Conservation (phyloP, 2,113 vertebrate species). For the Xenopus tropicalis region DNA sequence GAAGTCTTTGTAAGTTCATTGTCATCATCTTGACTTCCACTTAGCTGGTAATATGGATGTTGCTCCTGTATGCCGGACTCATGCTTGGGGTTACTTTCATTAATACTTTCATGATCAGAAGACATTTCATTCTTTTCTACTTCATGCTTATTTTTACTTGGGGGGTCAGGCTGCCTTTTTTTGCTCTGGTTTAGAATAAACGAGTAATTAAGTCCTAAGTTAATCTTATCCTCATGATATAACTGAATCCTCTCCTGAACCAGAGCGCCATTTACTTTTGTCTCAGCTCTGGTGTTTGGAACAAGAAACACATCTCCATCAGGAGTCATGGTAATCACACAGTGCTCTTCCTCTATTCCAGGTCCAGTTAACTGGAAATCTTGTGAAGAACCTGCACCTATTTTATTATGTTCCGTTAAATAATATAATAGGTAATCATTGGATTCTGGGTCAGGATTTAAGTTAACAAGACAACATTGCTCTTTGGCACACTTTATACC, state of each 20-base stretch:
- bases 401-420: not conserved
- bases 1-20: too few species aligned
- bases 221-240: conserved; percentile 12
- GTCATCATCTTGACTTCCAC: too few species aligned
- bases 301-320: not conserved
- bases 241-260: not conserved
- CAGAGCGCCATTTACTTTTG: not conserved
- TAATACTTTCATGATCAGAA: too few species aligned
- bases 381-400: conserved; percentile 7
- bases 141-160: too few species aligned
- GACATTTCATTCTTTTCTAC: too few species aligned
- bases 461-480: not conserved
- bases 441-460: not conserved
- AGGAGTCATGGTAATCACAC: not conserved
- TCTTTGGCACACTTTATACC: not conserved
- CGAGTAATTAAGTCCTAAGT: not conserved
- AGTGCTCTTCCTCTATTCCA: not conserved
- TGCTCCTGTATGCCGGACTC: too few species aligned
- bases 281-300: not conserved
- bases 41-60: too few species aligned
- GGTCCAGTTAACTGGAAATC: not conserved
- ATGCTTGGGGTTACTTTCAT: too few species aligned
- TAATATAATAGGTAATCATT: not conserved
- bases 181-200: too few species aligned
- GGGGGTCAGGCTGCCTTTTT: too few species aligned